These are phyloP conservation scores for Pongo abelii DNA, from an alignment of 2,113 vertebrate species.

Conservation along the genomic window DNA sequence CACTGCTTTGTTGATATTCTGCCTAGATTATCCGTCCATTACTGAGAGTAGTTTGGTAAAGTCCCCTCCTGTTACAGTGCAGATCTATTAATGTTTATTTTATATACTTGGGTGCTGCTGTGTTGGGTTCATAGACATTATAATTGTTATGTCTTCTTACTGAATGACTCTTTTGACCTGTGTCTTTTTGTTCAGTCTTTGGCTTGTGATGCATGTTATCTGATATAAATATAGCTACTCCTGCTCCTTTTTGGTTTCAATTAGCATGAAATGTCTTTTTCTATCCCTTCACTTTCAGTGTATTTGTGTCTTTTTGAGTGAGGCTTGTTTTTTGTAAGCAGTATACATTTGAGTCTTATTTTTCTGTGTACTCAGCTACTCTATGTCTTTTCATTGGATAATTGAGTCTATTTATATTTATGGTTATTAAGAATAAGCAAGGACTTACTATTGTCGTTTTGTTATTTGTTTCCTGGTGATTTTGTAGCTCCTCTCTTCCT, in stretches of 20 bases:
- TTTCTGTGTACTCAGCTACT: neutral
- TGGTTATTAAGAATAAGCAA: neutral
- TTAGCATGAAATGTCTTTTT: neutral
- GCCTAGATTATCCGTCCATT: neutral
- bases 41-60: neutral
- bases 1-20: neutral
- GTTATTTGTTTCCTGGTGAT: neutral
- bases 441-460: neutral
- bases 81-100: neutral
- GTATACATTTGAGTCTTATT: neutral
- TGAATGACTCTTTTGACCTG: neutral
- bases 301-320: neutral
- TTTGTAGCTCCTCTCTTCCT: neutral
- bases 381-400: neutral
- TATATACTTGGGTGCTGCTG: neutral
- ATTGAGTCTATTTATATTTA: neutral
- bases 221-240: neutral
- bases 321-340: neutral
- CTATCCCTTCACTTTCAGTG: neutral
- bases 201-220: neutral
- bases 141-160: neutral
- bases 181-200: neutral
- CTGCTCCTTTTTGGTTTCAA: neutral
- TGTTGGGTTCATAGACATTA: neutral
- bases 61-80: neutral